Evolutionary conservation across 2,888 invertebrate species (phyloP).

Genomic region (Gari tellinella): DNA sequence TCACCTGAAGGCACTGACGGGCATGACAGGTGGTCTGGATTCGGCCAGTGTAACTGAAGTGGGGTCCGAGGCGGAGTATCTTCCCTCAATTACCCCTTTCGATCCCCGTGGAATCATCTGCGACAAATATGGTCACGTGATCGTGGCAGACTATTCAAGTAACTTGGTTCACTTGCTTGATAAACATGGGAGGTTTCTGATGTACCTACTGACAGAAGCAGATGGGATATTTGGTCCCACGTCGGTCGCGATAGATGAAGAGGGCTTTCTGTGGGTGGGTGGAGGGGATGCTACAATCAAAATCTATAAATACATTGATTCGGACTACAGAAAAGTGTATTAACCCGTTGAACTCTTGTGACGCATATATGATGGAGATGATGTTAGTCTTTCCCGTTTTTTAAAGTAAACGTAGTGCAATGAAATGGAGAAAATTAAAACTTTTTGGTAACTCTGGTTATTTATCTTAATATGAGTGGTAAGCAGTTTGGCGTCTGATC

Average conservation of each 20-base stretch:
- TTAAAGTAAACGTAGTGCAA: no score
- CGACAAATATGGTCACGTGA: constrained; percentile 71
- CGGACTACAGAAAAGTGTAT: no score
- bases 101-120: constrained; percentile 72
- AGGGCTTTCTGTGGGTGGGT: constrained; percentile 70
- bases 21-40: constrained; percentile 45
- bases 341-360: no score
- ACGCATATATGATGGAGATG: no score
- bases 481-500: no score
- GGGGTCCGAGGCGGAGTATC: constrained; percentile 28
- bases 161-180: constrained; percentile 64
- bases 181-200: constrained; percentile 61
- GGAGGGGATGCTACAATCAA: constrained; percentile 64
- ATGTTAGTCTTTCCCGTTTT: no score
- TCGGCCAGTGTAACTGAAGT: constrained; percentile 48
- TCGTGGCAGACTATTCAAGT: constrained; percentile 71
- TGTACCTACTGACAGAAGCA: constrained; percentile 59
- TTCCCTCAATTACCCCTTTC: constrained; percentile 49
- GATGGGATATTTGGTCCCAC: constrained; percentile 65
- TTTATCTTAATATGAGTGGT: no score
- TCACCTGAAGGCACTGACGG: constrained; percentile 41
- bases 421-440: no score
- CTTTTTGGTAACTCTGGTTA: no score
- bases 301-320: constrained; percentile 54
- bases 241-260: constrained; percentile 67